Evolutionary conservation across 2,888 invertebrate species (phyloP).

Genomic region (Steromphala cineraria): DNA sequence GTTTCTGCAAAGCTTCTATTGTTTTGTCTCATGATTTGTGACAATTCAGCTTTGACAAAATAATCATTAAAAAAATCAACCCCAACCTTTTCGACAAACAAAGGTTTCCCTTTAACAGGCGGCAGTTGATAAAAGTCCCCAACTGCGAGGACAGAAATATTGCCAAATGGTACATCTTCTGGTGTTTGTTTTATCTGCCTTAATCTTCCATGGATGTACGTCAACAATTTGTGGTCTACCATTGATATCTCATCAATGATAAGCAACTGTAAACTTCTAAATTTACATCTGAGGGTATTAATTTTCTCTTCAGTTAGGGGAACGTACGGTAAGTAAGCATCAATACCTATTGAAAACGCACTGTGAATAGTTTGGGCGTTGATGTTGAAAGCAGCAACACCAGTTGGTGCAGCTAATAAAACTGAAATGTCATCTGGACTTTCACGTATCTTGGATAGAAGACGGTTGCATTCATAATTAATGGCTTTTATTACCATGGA

Average conservation of each 20-base stretch:
- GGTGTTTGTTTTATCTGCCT: conserved; percentile 19
- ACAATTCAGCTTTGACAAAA: too few species aligned
- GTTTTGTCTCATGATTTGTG: too few species aligned
- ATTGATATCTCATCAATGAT: conserved; percentile 30
- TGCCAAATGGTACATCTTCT: too few species aligned
- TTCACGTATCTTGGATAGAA: background rate
- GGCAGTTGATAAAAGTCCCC: background rate
- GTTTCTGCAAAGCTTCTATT: too few species aligned
- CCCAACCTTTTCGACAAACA: background rate
- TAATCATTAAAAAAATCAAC: too few species aligned
- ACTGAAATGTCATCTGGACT: conserved; percentile 21
- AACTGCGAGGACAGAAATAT: too few species aligned
- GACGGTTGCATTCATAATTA: conserved; percentile 19
- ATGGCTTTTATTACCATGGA: conserved; percentile 19
- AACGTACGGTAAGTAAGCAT: background rate
- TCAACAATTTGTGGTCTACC: conserved; percentile 4
- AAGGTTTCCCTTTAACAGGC: conserved; percentile 5
- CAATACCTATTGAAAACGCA: too few species aligned
- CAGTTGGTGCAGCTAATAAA: too few species aligned
- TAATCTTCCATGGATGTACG: conserved; percentile 21
- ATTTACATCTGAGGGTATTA: conserved; percentile 7
- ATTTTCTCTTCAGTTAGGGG: background rate
- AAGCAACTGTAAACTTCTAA: conserved; percentile 8
- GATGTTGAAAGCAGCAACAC: too few species aligned
- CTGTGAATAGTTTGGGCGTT: too few species aligned